phyloP scores from a whole-genome alignment of 1,140 invertebrate species.

The Phocides pigmalion region DNA sequence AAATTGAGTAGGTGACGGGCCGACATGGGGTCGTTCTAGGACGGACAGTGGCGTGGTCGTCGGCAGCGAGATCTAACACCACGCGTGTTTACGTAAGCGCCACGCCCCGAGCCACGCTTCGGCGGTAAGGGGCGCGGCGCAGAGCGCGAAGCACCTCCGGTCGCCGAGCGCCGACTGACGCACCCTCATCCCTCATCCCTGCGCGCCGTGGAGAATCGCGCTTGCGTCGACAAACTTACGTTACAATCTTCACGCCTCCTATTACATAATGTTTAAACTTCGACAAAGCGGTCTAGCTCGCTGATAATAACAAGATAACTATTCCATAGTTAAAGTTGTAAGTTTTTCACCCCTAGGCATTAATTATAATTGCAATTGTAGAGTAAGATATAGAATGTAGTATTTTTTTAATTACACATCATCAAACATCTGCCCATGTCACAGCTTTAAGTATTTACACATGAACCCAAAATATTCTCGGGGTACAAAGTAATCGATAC shows the following conservation, averaged over 20 bases:
- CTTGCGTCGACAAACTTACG: slow-evolving; percentile 55
- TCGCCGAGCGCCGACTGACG: slow-evolving; percentile 79
- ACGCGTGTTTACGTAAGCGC: slow-evolving; percentile 83
- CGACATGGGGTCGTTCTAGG: slow-evolving; percentile 76
- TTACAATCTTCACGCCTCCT: slow-evolving; percentile 57
- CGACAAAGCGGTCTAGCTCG: slow-evolving; percentile 42
- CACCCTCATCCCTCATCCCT: slow-evolving; percentile 55
- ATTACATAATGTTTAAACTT: slow-evolving; percentile 70
- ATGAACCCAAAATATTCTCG: too few relatives aligned
- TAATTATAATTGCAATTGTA: too few relatives aligned
- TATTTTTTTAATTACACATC: too few relatives aligned
- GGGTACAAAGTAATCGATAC: too few relatives aligned
- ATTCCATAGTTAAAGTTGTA: too few relatives aligned
- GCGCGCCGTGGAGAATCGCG: slow-evolving; percentile 49
- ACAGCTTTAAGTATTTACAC: too few relatives aligned
- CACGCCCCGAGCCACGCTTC: slow-evolving; percentile 80
- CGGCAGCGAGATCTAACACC: slow-evolving; percentile 54
- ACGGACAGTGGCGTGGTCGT: slow-evolving; percentile 74
- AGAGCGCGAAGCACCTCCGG: slow-evolving; percentile 74
- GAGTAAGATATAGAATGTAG: too few relatives aligned
- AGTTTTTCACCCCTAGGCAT: too few relatives aligned
- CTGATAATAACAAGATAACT: not conserved
- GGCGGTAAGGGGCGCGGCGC: slow-evolving; percentile 80
- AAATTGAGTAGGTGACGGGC: slow-evolving; percentile 68
- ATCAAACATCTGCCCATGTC: too few relatives aligned